Base-by-base conservation (phyloP, 2,113 vertebrate species). In the Melierax canorus region DNA sequence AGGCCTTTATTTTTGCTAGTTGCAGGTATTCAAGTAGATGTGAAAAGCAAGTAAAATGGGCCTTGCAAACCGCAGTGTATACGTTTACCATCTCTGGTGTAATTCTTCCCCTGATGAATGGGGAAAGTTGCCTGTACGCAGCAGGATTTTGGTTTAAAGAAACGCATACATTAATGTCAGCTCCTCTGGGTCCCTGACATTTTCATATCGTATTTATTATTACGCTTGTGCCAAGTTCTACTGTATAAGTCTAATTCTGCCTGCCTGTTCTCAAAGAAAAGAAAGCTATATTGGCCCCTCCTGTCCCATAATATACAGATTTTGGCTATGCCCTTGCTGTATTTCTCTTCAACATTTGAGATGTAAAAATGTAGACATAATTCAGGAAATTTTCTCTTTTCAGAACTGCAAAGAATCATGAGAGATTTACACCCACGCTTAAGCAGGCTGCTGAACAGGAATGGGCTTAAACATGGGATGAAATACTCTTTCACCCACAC, bases 191-290 rank as follows among this genome's bases (percentile, higher is more conserved):
- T 91, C 69, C 29, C 71, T 94, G 77, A 92, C 84, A 77, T 90
- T 95, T 95, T 94, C 80, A 82, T 92, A 71, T 91, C 5, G 3
- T 87, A 85, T 94, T 97, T 95, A 90, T 95, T 94, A 74, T 94
- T 90, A 90, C 0, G 20, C 34, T 43, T 90, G 29, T 91, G 89
- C 94, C 95, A 96, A 90, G 69, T 95, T 96, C 94, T 97, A 90
- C 94, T 94, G 81, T 86, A 2, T 16, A 76, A 95, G 64, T 68
- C 73, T 95, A 88, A 79, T 88, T 92, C 74, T 94, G 87, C 78
- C 53, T 89, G 75, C 87, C 84, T 85, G 34, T 82, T 92, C 46
- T 77, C 41, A 94, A 91, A 91, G 59, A 75, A 90, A 94, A 76
- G 66, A 92, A 89, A 91, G 48, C 38, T 92, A 51, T 92, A 71